Evolutionary conservation across 2,888 invertebrate species (phyloP).

Genomic region (Lithophane ornitopus): DNA sequence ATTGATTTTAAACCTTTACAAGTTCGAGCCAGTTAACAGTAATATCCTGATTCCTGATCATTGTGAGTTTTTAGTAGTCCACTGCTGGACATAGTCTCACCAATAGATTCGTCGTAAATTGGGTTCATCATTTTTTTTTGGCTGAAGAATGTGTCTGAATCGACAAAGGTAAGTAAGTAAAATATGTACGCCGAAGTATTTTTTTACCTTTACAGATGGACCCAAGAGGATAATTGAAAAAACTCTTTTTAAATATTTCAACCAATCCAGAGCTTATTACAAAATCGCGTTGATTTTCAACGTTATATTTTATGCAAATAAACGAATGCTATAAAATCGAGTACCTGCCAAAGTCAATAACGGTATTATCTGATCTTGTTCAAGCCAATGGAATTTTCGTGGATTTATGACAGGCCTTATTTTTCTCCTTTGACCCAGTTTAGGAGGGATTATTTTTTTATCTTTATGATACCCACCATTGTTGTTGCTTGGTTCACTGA

Average conservation of each 20-base stretch:
- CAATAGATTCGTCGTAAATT: not conserved
- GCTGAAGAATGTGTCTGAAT: not conserved
- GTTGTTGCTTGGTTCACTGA: slow-evolving; percentile 19
- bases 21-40: not conserved
- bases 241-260: slow-evolving; percentile 18
- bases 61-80: not conserved
- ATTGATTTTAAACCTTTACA: not conserved
- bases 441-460: slow-evolving; percentile 17
- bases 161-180: not conserved
- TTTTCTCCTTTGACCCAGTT: slow-evolving; percentile 32
- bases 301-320: not conserved
- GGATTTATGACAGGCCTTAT: slow-evolving; percentile 30
- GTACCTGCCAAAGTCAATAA: slow-evolving; percentile 29
- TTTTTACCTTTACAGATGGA: not conserved
- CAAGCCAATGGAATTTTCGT: slow-evolving; percentile 5
- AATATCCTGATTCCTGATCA: not conserved
- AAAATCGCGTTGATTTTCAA: slow-evolving; percentile 13
- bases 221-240: not conserved
- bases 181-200: too few relatives aligned
- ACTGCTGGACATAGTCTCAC: too few relatives aligned
- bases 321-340: slow-evolving; percentile 15
- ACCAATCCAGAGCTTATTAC: slow-evolving; percentile 19
- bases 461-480: slow-evolving; percentile 19
- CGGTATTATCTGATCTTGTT: slow-evolving; percentile 41
- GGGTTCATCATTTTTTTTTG: not conserved